Evolutionary conservation across 2,797 vertebrate genomes (phyloP).

Genomic region (Nothura maculosa): DNA sequence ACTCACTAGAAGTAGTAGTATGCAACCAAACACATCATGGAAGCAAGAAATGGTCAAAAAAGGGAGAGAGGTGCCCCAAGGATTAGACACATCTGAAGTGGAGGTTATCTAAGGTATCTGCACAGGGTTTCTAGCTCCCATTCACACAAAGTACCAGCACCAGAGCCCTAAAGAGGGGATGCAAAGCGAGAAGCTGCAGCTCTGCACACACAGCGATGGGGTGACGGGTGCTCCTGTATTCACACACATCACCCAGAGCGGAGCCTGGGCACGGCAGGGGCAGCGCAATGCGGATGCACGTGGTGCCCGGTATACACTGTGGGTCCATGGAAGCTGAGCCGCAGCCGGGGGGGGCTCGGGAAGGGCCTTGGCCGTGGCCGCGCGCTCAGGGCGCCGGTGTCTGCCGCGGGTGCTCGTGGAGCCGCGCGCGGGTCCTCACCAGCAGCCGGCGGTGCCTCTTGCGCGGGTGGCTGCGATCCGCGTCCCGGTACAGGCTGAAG

Average conservation of each 20-base stretch:
- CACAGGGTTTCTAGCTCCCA: rapidly evolving
- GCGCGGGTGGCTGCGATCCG: constrained; percentile 84
- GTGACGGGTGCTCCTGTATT: rapidly evolving
- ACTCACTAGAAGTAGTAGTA: rapidly evolving
- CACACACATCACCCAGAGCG: rapidly evolving
- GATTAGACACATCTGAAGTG: rapidly evolving
- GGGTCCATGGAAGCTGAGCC: background rate
- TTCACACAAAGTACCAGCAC: background rate
- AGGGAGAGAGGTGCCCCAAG: rapidly evolving
- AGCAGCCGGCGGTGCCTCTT: constrained; percentile 86
- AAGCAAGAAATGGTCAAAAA: too few relatives aligned
- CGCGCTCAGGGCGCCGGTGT: too few relatives aligned
- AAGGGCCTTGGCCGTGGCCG: too few relatives aligned
- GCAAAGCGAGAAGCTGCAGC: background rate
- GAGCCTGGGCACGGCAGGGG: background rate
- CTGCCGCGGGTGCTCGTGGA: too few relatives aligned
- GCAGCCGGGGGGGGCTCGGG: too few relatives aligned
- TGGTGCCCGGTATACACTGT: too few relatives aligned
- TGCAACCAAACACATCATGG: rapidly evolving
- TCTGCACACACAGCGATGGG: rapidly evolving
- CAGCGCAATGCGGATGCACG: background rate
- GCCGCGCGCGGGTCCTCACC: constrained; percentile 71
- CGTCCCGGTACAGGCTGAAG: constrained; percentile 85
- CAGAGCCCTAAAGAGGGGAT: rapidly evolving
- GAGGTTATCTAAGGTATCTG: too few relatives aligned